Percentiles rank a stretch among this genome's conserved stretches.
Conservation (phyloP, 2,113 vertebrate species). For the Andinoacara biseriatus region DNA sequence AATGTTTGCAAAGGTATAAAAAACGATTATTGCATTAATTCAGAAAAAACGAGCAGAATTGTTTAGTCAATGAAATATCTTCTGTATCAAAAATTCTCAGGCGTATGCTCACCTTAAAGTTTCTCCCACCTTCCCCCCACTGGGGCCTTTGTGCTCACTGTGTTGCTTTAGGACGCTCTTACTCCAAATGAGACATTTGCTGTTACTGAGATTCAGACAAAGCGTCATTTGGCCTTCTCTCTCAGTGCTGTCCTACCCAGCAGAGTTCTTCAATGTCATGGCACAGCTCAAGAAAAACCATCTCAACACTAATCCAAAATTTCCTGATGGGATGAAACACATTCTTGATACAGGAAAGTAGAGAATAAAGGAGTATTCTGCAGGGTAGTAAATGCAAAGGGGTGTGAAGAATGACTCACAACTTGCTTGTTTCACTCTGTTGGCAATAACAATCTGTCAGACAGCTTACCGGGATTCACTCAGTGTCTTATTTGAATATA, state of each 20-base stretch:
- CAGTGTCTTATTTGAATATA: slow-evolving; percentile 64
- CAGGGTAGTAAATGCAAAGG: slow-evolving; percentile 1
- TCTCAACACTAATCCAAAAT: neutral
- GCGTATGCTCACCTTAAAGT: slow-evolving; percentile 32
- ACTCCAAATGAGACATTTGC: slow-evolving; percentile 31
- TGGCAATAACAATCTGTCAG: slow-evolving; percentile 59
- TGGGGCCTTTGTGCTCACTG: neutral
- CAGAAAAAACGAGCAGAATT: neutral
- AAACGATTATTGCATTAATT: neutral
- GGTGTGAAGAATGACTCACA: slow-evolving; percentile 40
- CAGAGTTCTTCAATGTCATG: neutral
- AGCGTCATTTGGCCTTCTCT: neutral
- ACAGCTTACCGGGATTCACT: slow-evolving; percentile 48
- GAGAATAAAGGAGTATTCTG: slow-evolving; percentile 34
- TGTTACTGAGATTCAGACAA: neutral
- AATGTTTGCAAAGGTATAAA: neutral
- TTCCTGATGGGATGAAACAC: slow-evolving; percentile 34
- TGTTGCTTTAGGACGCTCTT: slow-evolving; percentile 22
- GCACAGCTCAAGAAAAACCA: neutral
- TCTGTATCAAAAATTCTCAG: slow-evolving; percentile 18
- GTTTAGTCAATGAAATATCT: neutral
- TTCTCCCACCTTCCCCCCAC: slow-evolving; percentile 33
- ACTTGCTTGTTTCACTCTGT: slow-evolving; percentile 54
- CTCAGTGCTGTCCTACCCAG: neutral
- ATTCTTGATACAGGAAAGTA: neutral